Percentiles rank a stretch among this genome's conserved stretches.
Evolutionary conservation across 1,140 invertebrate species (phyloP).

Genomic region (Atta colombica): DNA sequence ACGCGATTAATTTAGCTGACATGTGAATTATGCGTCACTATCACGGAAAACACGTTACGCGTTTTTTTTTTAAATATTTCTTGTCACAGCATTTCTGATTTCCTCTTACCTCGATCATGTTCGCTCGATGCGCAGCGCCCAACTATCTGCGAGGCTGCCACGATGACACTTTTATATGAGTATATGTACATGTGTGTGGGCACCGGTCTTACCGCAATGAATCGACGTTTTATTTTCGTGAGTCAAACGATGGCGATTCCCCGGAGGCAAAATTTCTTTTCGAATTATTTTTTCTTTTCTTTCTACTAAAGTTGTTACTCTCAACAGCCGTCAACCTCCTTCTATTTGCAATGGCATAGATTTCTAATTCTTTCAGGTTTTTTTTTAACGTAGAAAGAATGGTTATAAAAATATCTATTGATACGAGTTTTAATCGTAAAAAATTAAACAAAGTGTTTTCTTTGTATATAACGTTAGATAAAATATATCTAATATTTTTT

Average conservation of each 20-base stretch:
- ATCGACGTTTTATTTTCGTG: conserved; percentile 80
- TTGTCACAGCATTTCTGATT: conserved; percentile 8
- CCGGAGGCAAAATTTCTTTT: conserved; percentile 31
- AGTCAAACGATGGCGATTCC: conserved; percentile 58
- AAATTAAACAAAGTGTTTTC: background rate
- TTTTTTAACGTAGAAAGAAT: background rate
- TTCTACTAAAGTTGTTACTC: conserved; percentile 39
- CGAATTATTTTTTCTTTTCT: conserved; percentile 32
- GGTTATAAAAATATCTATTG: background rate
- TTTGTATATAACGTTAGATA: background rate
- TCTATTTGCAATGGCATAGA: conserved; percentile 40
- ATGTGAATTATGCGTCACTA: conserved; percentile 7
- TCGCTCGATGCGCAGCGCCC: conserved; percentile 75
- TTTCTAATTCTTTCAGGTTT: background rate
- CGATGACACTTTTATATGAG: conserved; percentile 79
- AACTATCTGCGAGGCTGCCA: conserved; percentile 76
- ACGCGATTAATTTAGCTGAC: background rate
- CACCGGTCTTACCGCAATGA: conserved; percentile 77
- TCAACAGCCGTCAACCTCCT: conserved; percentile 9
- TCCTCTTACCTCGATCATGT: conserved; percentile 82
- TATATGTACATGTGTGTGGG: conserved; percentile 56
- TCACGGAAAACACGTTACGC: background rate
- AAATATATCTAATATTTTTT: background rate
- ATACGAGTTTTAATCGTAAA: background rate
- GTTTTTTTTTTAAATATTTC: background rate